phyloP scores from a whole-genome alignment of 2,888 invertebrate genomes.

The Alviniconcha strummeri region DNA sequence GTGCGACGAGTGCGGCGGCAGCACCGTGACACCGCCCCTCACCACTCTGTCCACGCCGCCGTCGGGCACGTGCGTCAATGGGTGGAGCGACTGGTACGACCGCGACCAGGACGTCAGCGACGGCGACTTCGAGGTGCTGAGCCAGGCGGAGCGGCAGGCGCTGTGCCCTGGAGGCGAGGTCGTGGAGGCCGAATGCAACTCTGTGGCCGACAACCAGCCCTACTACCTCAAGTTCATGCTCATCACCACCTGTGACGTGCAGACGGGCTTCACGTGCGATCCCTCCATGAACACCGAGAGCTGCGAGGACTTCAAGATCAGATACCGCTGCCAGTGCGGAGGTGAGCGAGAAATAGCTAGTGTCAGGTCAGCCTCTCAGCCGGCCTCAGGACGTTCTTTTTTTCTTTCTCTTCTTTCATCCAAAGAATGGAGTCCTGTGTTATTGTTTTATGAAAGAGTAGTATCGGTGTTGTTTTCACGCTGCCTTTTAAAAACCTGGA shows the following conservation, averaged over 20 bases:
- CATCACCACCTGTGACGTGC: constrained; percentile 73
- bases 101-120: constrained; percentile 41
- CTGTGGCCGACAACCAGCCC: constrained; percentile 43
- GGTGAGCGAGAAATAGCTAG: constrained; percentile 34
- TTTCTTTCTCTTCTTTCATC: constrained; percentile 4
- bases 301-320: constrained; percentile 68
- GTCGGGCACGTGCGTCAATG: constrained; percentile 24
- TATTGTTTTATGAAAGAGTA: no score
- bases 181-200: constrained; percentile 56
- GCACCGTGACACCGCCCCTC: constrained; percentile 29
- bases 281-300: constrained; percentile 49
- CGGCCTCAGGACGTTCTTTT: neutral
- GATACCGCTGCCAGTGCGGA: constrained; percentile 75
- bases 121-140: constrained; percentile 55
- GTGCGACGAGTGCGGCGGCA: constrained; percentile 63
- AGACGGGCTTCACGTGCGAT: constrained; percentile 83
- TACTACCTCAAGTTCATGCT: constrained; percentile 49
- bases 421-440: neutral
- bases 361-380: no score
- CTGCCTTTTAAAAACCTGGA: no score
- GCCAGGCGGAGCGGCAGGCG: constrained; percentile 40
- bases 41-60: constrained; percentile 14
- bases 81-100: constrained; percentile 54
- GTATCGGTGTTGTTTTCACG: no score
- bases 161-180: constrained; percentile 34